Base-by-base conservation (phyloP, 1,140 invertebrate species). In the Sogatella furcifera region DNA sequence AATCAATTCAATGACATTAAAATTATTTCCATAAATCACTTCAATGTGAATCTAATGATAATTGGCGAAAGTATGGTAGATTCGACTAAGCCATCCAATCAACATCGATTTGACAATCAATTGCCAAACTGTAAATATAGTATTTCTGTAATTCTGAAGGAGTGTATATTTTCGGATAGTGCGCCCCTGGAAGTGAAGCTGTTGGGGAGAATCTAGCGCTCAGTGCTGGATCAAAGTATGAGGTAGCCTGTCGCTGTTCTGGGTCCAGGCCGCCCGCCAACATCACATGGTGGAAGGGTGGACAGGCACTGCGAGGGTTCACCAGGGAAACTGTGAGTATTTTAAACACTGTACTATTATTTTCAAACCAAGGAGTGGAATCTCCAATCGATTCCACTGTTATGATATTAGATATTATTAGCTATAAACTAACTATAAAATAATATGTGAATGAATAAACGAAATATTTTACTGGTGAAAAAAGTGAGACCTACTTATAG, bases 261-360 rank as follows among this genome's bases (percentile, higher is more conserved):
- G 91, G 91, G n/a, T 88, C 89, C 24, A 76, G 88, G 64, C 90
- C 90, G 1, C 81, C 83, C 14, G 89, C 90, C 1, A 82, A 80
- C 54, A 87, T 93, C 67, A 88, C 85, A 17, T 94, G 91, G 90
- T 91, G 86, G 82, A 90, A 89, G 69, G 88, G 85, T 22, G 81
- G 80, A 65, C 78, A 79, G 1, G 78, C 82, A 62, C 78, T 90
- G 65, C 83, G 81, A 67, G 83, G 82, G 68, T 81, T 42, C 68
- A 81, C 85, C 46, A 79, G 82, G 68, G 84, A 88, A 75, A 82
- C 78, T 70, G 88, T 90, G 78, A 85, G 83, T 78, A 43, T 49
- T 10, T 10, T 1, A 38, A 38, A 8, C 3, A 11, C 1, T 38
- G 1, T 8, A 4, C 11, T 1, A 38, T 10, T 38, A 28, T 28